Evolutionary conservation across 1,140 invertebrate species (phyloP), one percentile per base, ranked within the genome.

Genomic region (Aphelenchoides avenae): DNA sequence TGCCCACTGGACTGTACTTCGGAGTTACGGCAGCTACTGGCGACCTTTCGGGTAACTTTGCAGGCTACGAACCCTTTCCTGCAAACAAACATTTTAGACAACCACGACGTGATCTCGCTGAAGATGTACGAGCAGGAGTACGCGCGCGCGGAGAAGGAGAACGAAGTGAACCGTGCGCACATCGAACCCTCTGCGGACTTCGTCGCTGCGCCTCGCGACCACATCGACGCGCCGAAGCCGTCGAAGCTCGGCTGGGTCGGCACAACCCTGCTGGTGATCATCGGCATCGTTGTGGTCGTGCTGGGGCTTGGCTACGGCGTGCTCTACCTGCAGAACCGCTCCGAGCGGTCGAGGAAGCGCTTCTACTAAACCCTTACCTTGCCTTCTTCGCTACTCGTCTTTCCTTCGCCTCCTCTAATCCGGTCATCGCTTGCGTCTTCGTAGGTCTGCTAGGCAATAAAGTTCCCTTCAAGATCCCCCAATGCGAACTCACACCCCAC

Each of bases 21-120:
- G 95, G 95, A 36, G 80, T 92, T 11, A 87, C 89, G 0, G 90
- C 94, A 11, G 92, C 91, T 1, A 99, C 95, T 3, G 95, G 95
- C 6, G 91, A 97, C 79, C 80, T 98, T 34, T 80, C 82, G 57
- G 82, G 82, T 83, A 63, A 57, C 36, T 52, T 70, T 5, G 41
- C 13, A 20, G 27, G 48, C 1, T 61, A n/a, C 3, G 54, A 56
- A 33, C 11, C 47, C 9, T n/a, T n/a, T n/a, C n/a, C n/a, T n/a
- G n/a, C 33, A 20, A 59, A 7, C 18, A 42, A 24, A 22, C 15
- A 1, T 60, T 77, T 42, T 37, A 41, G 94, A 99, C 82, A 94
- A 90, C 78, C 94, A 98, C 81, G 93, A 98, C 78, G 84, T 99
- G 56, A 83, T 94, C 46, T 86, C 89, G 6, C 82, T 98, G 9